Percentiles rank a stretch among this genome's conserved stretches.
Evolutionary conservation across 2,797 vertebrate genomes (phyloP).

Genomic region (Girardinus metallicus): DNA sequence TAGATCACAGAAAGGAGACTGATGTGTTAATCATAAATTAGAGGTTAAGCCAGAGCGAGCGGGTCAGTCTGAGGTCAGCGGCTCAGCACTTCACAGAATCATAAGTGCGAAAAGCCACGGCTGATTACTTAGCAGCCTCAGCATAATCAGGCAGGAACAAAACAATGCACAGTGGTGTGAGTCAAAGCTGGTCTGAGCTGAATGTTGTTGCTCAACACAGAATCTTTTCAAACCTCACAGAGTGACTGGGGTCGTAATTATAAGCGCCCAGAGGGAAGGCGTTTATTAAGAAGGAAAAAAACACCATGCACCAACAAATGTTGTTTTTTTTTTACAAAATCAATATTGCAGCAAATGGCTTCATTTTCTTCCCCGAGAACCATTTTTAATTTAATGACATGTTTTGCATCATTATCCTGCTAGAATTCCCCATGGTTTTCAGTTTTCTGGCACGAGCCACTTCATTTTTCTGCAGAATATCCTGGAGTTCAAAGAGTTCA

Average conservation of each 20-base stretch:
- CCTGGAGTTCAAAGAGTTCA: not conserved
- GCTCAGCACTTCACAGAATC: constrained; percentile 44
- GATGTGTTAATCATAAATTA: constrained; percentile 78
- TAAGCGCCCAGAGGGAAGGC: constrained; percentile 48
- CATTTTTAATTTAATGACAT: not conserved
- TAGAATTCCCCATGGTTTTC: not conserved
- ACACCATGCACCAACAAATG: not conserved
- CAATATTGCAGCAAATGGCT: not conserved
- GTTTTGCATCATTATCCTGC: not conserved
- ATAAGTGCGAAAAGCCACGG: constrained; percentile 66
- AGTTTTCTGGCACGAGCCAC: not conserved
- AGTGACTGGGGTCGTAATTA: constrained; percentile 30
- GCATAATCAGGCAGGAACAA: constrained; percentile 66
- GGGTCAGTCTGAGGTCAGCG: constrained; percentile 73
- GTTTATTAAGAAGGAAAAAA: not conserved
- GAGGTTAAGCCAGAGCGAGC: constrained; percentile 59
- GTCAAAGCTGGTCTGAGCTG: constrained; percentile 27
- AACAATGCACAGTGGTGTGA: constrained; percentile 68
- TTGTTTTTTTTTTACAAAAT: not conserved
- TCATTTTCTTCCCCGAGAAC: not conserved
- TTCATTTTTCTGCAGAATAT: not conserved
- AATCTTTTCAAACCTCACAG: constrained; percentile 47
- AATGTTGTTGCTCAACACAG: constrained; percentile 50
- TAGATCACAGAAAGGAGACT: constrained; percentile 68
- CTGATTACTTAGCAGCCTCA: constrained; percentile 53